Conservation (phyloP, 2,888 invertebrate species). For the Julus scanicus region DNA sequence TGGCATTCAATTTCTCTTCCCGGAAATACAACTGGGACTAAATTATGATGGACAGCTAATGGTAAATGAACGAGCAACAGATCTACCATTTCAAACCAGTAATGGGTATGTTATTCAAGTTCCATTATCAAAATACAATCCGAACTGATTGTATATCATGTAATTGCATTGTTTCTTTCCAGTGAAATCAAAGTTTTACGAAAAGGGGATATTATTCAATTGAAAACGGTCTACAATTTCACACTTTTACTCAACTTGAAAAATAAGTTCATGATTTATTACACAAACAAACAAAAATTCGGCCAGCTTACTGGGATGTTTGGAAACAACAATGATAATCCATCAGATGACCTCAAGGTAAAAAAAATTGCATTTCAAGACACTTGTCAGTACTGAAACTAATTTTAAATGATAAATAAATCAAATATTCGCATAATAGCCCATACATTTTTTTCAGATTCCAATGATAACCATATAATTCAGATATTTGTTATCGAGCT, state of each 20-base stretch:
- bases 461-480: neutral
- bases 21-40: neutral
- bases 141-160: neutral
- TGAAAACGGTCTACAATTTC: neutral
- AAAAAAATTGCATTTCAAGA: neutral
- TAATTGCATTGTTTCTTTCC: neutral
- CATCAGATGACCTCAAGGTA: slow-evolving; percentile 16
- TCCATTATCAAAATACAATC: neutral
- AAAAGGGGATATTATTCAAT: neutral
- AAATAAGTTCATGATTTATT: slow-evolving; percentile 17
- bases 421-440: neutral
- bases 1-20: neutral
- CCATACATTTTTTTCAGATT: neutral
- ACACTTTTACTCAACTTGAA: neutral
- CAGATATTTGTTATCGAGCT: too few species aligned
- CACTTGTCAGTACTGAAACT: too few species aligned
- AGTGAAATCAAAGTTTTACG: neutral
- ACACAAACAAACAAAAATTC: neutral
- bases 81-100: neutral
- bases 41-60: neutral
- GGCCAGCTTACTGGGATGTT: slow-evolving; percentile 8
- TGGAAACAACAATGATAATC: slow-evolving; percentile 49
- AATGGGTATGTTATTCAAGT: neutral
- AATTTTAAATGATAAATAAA: neutral
- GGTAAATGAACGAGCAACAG: neutral